Evolutionary conservation across 2,113 vertebrate genomes (phyloP), one percentile per base, ranked within the genome.

Genomic region (Rafetus swinhoei): DNA sequence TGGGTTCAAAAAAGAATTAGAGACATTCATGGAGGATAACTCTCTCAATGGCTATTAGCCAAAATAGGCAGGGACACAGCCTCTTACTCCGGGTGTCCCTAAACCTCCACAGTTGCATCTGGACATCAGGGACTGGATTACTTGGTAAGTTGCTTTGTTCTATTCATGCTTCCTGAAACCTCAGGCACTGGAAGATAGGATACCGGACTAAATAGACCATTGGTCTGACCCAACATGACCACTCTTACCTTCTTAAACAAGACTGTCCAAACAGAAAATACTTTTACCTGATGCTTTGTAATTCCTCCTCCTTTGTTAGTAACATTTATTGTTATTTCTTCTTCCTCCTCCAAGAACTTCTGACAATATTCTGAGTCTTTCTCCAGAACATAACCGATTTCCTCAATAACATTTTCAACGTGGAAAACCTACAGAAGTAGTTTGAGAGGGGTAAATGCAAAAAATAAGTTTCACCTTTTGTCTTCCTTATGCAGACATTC

Each of bases 331-430:
- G 97, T 98, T 89, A 99, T 97, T 96, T 99, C 99, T 79, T 99
- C 99, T 24, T 99, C 99, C 10, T 99, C 99, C 93, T 99, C 99
- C 89, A 99, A 92, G 90, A 99, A 99, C 90, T 98, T 99, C 96
- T 99, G 99, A 97, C 99, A 97, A 98, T 99, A 99, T 95, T 99
- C 99, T 0, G 99, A 99, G 93, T 99, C 99, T 32, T 98, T 99
- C 83, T 99, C 99, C 92, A 99, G 97, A 56, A 99, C 52, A 86
- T 99, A 99, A 14, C 99, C 99, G 0, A 98, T 99, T 98, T 99
- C 98, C 97, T 99, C 99, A 97, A 99, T 98, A n/a, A 99, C 95
- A 93, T 99, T 99, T 96, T 99, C 99, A 94, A 99, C 97, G 91
- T 99, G 99, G 95, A 98, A 99, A 95, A 99, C 97, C 99, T 99